Conservation (phyloP, 2,888 invertebrate genomes). For the Marronus borbonicus region DNA sequence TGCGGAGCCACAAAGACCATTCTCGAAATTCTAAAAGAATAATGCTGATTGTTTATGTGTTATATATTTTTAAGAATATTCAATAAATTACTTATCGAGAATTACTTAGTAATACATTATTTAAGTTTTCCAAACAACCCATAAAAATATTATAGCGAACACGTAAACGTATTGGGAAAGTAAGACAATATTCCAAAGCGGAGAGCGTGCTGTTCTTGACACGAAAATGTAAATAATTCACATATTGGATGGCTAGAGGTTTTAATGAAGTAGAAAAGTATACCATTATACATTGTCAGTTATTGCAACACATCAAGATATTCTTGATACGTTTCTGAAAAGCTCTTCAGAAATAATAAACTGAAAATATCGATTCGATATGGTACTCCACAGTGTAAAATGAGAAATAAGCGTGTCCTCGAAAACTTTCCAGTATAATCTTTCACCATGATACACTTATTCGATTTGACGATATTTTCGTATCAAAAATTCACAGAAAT, state of each 20-base stretch:
- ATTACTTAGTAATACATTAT: not conserved
- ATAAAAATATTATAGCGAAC: too few species aligned
- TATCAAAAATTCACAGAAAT: not conserved
- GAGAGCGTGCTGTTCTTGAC: too few species aligned
- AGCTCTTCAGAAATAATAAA: not conserved
- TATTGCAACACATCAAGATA: too few species aligned
- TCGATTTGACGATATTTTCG: not conserved
- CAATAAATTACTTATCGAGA: constrained; percentile 43
- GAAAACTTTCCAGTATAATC: too few species aligned
- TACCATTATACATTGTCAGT: too few species aligned
- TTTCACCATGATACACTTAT: too few species aligned
- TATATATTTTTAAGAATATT: constrained; percentile 37
- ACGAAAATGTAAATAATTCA: too few species aligned
- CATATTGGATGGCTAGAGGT: too few species aligned
- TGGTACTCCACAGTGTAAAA: not conserved
- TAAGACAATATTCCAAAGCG: too few species aligned
- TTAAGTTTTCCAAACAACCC: not conserved
- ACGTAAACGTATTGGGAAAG: too few species aligned
- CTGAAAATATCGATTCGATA: not conserved
- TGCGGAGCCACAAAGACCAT: constrained; percentile 59
- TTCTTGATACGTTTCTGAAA: too few species aligned
- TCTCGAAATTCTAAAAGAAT: constrained; percentile 30
- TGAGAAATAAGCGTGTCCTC: not conserved
- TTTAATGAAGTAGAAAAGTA: too few species aligned
- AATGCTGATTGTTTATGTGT: constrained; percentile 24